These are phyloP conservation scores for Zalophus californianus DNA, from an alignment of 2,797 vertebrate species.

Conservation along the genomic window DNA sequence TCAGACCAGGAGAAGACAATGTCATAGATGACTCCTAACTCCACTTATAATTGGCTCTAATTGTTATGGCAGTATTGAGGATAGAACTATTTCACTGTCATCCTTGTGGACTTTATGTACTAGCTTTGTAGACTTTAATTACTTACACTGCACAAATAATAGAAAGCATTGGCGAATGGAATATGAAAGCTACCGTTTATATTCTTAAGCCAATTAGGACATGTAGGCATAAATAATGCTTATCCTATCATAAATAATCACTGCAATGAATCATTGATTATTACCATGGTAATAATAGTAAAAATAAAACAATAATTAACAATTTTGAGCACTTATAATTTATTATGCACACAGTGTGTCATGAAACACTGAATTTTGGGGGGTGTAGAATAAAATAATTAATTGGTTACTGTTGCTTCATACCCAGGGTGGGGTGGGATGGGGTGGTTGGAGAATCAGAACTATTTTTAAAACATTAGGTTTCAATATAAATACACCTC, in stretches of 20 bases:
- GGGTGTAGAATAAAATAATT: constrained; percentile 80
- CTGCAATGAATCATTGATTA: neutral
- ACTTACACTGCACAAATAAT: neutral
- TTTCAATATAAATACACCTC: constrained; percentile 84
- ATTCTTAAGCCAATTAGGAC: neutral
- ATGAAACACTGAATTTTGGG: constrained; percentile 87
- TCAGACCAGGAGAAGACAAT: neutral
- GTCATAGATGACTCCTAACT: neutral
- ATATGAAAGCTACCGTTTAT: neutral
- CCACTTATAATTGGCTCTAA: neutral
- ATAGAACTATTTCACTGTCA: neutral
- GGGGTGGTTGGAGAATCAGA: constrained; percentile 64
- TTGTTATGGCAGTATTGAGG: neutral
- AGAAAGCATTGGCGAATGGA: neutral
- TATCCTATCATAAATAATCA: neutral
- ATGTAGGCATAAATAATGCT: neutral
- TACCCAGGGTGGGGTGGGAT: constrained; percentile 83
- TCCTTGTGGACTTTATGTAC: neutral
- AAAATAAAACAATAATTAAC: neutral
- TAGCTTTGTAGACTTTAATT: neutral
- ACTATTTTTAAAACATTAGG: constrained; percentile 85
- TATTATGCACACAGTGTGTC: neutral
- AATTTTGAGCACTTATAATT: neutral
- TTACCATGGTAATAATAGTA: neutral
- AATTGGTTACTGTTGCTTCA: constrained; percentile 85